These are phyloP conservation scores for Xenotilapia caudafasciata DNA, from an alignment of 2,113 vertebrate species.

Conservation along the genomic window DNA sequence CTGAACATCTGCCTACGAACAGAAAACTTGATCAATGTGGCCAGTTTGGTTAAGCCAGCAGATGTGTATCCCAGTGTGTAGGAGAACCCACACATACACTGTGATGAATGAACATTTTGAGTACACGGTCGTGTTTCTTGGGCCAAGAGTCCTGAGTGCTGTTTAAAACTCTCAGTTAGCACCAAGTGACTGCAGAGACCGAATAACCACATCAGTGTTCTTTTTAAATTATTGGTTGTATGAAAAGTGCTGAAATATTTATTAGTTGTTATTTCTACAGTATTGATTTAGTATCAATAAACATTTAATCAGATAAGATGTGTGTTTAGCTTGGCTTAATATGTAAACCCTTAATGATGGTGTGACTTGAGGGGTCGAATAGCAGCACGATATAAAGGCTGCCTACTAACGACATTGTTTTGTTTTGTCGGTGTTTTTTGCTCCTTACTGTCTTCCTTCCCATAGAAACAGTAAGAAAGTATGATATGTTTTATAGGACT, in stretches of 20 bases:
- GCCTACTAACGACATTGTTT: neutral
- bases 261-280: neutral
- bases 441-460: neutral
- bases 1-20: neutral
- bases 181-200: neutral
- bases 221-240: neutral
- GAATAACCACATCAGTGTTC: neutral
- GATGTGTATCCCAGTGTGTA: neutral
- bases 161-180: neutral
- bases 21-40: neutral
- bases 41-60: accelerated
- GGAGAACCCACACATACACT: neutral
- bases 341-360: neutral
- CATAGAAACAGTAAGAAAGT: neutral
- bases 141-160: neutral
- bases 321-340: neutral
- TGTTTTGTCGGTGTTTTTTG: neutral
- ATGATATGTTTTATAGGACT: neutral
- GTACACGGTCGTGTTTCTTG: neutral
- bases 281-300: neutral
- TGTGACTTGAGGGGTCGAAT: neutral
- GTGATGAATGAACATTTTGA: neutral
- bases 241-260: neutral
- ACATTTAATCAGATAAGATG: neutral
- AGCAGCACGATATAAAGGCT: neutral